These are phyloP conservation scores for Drosophila borealis DNA, from an alignment of 2,888 invertebrate genomes.

Conservation along the genomic window DNA sequence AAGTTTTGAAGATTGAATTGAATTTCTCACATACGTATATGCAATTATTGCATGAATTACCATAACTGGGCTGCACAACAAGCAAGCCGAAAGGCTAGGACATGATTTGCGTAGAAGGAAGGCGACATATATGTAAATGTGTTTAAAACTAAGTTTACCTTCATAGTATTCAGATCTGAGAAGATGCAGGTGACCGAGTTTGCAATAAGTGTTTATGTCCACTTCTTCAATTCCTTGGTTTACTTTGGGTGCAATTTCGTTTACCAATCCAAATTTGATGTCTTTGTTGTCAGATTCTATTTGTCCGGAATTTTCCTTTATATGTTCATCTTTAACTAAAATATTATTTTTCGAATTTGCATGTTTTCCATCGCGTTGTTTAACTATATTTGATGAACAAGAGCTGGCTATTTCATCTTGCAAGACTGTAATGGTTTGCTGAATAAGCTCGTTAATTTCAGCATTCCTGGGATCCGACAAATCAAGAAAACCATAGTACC, in stretches of 20 bases:
- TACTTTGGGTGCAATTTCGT: conserved; percentile 57
- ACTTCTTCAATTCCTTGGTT: conserved; percentile 83
- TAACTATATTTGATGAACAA: conserved; percentile 86
- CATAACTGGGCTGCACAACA: no score
- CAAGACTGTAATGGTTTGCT: conserved; percentile 93
- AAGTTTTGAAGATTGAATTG: no score
- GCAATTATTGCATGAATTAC: no score
- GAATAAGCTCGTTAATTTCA: conserved; percentile 91
- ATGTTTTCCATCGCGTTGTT: conserved; percentile 56
- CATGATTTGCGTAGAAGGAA: no score
- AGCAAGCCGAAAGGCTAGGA: no score
- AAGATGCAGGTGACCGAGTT: conserved; percentile 97
- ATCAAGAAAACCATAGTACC: conserved; percentile 95
- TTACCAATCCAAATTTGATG: conserved; percentile 29
- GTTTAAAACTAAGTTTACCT: conserved; percentile 87
- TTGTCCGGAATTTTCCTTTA: conserved; percentile 45
- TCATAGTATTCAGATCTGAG: conserved; percentile 96
- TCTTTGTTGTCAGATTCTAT: conserved; percentile 11
- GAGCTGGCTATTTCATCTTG: conserved; percentile 94
- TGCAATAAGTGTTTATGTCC: conserved; percentile 96
- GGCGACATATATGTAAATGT: no score
- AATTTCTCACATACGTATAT: no score
- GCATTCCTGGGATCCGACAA: conserved; percentile 92
- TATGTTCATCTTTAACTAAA: conserved; percentile 27
- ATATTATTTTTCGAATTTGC: conserved; percentile 36